phyloP scores from a whole-genome alignment of 2,888 invertebrate species.

The Allophyes oxyacanthae region DNA sequence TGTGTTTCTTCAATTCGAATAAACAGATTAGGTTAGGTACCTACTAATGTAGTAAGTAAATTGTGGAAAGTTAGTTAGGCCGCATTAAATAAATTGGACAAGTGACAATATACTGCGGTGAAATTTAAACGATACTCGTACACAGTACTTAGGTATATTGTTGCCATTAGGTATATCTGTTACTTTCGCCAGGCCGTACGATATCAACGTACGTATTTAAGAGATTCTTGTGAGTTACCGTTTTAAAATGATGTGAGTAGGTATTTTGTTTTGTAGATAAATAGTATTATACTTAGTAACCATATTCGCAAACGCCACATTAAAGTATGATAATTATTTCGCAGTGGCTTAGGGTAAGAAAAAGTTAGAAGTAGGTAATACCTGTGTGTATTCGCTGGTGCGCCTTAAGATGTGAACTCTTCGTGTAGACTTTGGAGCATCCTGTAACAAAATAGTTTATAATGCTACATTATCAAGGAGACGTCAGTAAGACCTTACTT shows the following conservation, averaged over 20 bases:
- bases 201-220: constrained; percentile 26
- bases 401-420: constrained; percentile 99
- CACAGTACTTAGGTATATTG: constrained; percentile 40
- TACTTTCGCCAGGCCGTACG: constrained; percentile 55
- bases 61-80: constrained; percentile 57
- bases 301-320: constrained; percentile 52
- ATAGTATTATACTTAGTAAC: constrained; percentile 11
- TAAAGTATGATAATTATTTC: constrained; percentile 31
- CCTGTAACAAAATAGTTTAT: constrained; percentile 89
- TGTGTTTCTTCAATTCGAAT: background rate
- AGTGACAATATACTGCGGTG: constrained; percentile 55
- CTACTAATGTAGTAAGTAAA: constrained; percentile 22
- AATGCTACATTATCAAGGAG: background rate
- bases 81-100: constrained; percentile 66
- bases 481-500: background rate
- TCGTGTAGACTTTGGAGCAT: constrained; percentile 99
- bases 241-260: constrained; percentile 9
- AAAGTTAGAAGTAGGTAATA: constrained; percentile 80
- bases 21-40: background rate
- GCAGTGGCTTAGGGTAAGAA: constrained; percentile 52
- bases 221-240: constrained; percentile 11
- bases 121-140: constrained; percentile 52
- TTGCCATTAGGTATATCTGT: constrained; percentile 44
- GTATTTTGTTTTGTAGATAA: background rate
- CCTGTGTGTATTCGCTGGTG: constrained; percentile 99